Evolutionary conservation across 1,140 invertebrate genomes (phyloP), one percentile per base, ranked within the genome.

Genomic region (Odontomachus brunneus): DNA sequence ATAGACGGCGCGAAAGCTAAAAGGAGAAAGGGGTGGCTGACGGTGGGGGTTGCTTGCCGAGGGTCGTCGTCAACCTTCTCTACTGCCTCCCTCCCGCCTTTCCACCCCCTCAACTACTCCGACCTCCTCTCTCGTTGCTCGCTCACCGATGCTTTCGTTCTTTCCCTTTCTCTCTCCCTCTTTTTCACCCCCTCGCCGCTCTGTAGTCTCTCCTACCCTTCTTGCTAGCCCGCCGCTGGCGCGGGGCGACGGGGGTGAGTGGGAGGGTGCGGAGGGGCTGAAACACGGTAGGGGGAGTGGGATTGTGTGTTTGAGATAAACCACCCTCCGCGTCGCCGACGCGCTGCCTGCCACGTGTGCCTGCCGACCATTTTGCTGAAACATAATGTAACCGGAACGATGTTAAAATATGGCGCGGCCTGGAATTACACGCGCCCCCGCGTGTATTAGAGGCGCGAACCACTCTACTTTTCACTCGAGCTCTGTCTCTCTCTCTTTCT

Each of bases 291-390:
- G 75, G 72, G 88, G 89, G 38, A 44, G 89, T 90, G 89, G 90
- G 90, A 91, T 92, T 93, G 91, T 92, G 87, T 94, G 92, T 93
- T 93, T 92, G 92, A 93, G 92, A 93, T 93, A 93, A 93, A 93
- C 92, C 92, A 93, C 91, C 93, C 90, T 92, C 90, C 82, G 66
- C 84, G 84, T 73, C 87, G 86, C 62, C 86, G 86, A 57, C 75
- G 90, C 84, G 82, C 90, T 92, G 92, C 92, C 92, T 92, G 92
- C 92, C 92, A 93, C 93, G 92, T 92, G 93, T 93, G 92, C 92
- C n/a, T n/a, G 88, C 84, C 92, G 92, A 94, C 92, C 91, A 93
- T 94, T 94, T 94, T 94, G 90, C 92, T 92, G 84, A 91, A 92
- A 92, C 91, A 92, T 92, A 92, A 93, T 92, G 91, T 89, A 89